Conservation (phyloP, 2,888 invertebrate genomes). For the Dicyrtomina minuta region DNA sequence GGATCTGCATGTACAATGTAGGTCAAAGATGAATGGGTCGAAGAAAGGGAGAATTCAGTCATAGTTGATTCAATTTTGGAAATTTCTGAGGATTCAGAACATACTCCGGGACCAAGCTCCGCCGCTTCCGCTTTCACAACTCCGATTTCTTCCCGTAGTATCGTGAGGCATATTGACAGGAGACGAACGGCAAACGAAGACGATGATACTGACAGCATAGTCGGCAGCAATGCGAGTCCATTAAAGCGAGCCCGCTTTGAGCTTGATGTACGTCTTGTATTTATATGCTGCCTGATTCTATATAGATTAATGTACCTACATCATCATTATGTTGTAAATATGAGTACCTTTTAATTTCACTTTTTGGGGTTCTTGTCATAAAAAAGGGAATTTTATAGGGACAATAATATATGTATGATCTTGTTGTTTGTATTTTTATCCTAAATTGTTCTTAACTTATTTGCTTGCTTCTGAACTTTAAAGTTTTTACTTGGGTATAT, state of each 20-base stretch:
- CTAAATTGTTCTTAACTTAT: neutral
- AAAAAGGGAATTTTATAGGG: neutral
- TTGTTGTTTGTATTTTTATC: too few species aligned
- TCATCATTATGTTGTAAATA: neutral
- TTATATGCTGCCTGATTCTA: neutral
- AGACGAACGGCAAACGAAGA: conserved; percentile 18
- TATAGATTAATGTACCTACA: too few species aligned
- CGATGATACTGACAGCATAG: conserved; percentile 19
- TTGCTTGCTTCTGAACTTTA: neutral
- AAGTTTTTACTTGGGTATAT: too few species aligned
- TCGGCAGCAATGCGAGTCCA: conserved; percentile 34
- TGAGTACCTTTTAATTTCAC: neutral
- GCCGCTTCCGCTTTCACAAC: neutral
- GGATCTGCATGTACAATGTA: conserved; percentile 1
- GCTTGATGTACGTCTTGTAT: conserved; percentile 44
- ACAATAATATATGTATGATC: too few species aligned
- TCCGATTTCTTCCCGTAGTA: neutral
- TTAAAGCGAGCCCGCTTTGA: conserved; percentile 52
- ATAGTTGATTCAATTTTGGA: too few species aligned
- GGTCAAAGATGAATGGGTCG: conserved; percentile 18
- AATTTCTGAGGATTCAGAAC: neutral
- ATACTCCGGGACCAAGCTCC: neutral
- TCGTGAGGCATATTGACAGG: neutral
- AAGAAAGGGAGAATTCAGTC: neutral
- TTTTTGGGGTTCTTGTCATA: neutral